Base-by-base conservation (phyloP, 2,113 vertebrate species). In the Percina caprodes region DNA sequence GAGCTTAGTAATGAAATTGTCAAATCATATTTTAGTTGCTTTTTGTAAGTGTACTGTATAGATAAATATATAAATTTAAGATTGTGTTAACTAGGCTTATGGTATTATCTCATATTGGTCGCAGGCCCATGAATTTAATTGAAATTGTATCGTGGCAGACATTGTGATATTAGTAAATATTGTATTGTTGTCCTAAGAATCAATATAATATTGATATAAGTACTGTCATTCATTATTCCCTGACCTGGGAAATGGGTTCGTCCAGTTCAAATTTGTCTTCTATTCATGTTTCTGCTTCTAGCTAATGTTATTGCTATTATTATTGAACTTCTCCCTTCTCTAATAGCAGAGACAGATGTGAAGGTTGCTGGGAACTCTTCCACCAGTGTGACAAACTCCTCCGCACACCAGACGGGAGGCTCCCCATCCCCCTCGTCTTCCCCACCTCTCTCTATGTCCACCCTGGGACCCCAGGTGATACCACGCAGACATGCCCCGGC, bases 401-500 rank as follows among this genome's bases (percentile, higher is more conserved):
- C 61, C n/a, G 88, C 91, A 35, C 89, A 93, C 65, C 95, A 94
- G 76, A 83, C 92, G 42, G 87, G 85, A 74, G 79, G 86, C 72
- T 93, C 95, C 6, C 51, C 95, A 73, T 84, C 96, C 87, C 74
- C 96, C 30, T 96, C 97, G 8, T 96, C 97, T 35, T 95, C 97
- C 23, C 97, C 98, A 60, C 97, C 97, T 46, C 94, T 96, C 61
- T 95, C 97, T 23, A 89, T 95, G 77, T 33, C 88, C 54, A n/a
- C 75, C 35, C 95, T 97, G 77, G 94, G 93, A 42, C 90, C 95
- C 82, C 94, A 96, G 91, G 97, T 92, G 42, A 99, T 99, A 69
- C 98, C 98, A 0, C 97, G 98, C 68, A 93, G 97, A 46, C 98
- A 99, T 6, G 97, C 98, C 0, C 97, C 98, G 0, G 97, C 97